phyloP scores from a whole-genome alignment of 2,888 invertebrate species.

The Cephus runcator region DNA sequence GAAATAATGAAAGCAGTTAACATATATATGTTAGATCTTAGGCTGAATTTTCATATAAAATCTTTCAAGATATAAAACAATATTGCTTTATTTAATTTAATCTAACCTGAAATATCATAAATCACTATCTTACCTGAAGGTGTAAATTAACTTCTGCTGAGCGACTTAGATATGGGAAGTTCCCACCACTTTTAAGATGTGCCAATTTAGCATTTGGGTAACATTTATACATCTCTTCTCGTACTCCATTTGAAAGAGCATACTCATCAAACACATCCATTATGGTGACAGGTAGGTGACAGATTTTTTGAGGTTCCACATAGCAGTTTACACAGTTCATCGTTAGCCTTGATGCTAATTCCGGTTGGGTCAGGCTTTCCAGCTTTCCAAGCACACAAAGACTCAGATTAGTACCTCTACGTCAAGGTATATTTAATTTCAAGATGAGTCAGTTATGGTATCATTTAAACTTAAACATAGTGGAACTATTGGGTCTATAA shows the following conservation, averaged over 20 bases:
- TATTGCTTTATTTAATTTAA: not conserved
- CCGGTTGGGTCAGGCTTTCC: slow-evolving; percentile 83
- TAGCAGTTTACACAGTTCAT: slow-evolving; percentile 85
- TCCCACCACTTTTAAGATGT: slow-evolving; percentile 88
- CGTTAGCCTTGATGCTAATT: slow-evolving; percentile 87
- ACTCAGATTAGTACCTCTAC: no score
- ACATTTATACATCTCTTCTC: slow-evolving; percentile 85
- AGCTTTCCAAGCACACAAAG: slow-evolving; percentile 69
- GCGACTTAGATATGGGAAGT: slow-evolving; percentile 90
- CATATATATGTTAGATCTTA: slow-evolving; percentile 2
- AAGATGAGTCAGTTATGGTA: no score
- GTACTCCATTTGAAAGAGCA: slow-evolving; percentile 80
- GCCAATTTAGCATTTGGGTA: slow-evolving; percentile 88
- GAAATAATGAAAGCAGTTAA: slow-evolving; percentile 23
- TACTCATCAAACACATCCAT: slow-evolving; percentile 92
- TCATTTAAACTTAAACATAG: no score
- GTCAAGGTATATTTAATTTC: no score
- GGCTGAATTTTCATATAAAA: not conserved
- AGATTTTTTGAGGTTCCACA: slow-evolving; percentile 80
- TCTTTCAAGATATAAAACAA: no score
- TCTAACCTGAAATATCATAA: not conserved
- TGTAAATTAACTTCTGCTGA: slow-evolving; percentile 90
- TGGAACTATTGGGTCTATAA: no score
- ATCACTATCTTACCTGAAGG: slow-evolving; percentile 74
- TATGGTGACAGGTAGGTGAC: slow-evolving; percentile 79